Percentiles rank a stretch among this genome's conserved stretches.
phyloP scores from a whole-genome alignment of 2,113 vertebrate genomes.

The Cisticola juncidis region DNA sequence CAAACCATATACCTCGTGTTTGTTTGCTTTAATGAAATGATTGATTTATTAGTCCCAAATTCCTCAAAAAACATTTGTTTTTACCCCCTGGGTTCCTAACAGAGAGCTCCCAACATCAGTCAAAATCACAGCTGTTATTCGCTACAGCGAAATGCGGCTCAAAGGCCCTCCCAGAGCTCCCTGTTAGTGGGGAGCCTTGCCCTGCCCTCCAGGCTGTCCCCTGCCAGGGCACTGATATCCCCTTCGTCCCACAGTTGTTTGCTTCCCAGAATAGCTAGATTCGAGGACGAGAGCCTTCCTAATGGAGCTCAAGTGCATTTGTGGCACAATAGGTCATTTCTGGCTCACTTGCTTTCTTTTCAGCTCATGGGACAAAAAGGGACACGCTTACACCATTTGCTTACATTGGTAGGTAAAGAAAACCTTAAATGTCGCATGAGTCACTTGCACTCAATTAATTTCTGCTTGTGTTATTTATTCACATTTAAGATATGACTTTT shows the following conservation, averaged over 20 bases:
- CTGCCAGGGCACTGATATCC: neutral
- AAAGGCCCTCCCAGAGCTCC: neutral
- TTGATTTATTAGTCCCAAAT: conserved; percentile 16
- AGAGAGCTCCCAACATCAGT: conserved; percentile 27
- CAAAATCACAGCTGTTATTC: conserved; percentile 19
- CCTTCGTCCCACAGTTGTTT: neutral
- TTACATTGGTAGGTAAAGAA: conserved; percentile 70
- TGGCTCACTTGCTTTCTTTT: conserved; percentile 49
- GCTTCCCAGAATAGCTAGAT: neutral
- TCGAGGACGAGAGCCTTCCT: neutral
- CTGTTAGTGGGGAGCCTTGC: neutral
- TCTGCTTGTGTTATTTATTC: conserved; percentile 64
- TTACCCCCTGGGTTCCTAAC: neutral
- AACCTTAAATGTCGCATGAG: conserved; percentile 47
- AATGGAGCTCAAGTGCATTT: conserved; percentile 8
- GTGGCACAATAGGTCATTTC: conserved; percentile 16
- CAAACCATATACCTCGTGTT: neutral
- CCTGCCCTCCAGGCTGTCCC: neutral
- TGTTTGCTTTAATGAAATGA: conserved; percentile 16
- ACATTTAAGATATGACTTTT: conserved; percentile 60
- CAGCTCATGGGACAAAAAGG: conserved; percentile 44
- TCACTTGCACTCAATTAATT: conserved; percentile 60
- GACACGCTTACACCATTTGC: conserved; percentile 63
- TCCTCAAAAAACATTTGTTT: conserved; percentile 18
- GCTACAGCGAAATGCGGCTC: neutral